Base-by-base conservation (phyloP, 2,888 invertebrate genomes). In the Creontiades dilutus region DNA sequence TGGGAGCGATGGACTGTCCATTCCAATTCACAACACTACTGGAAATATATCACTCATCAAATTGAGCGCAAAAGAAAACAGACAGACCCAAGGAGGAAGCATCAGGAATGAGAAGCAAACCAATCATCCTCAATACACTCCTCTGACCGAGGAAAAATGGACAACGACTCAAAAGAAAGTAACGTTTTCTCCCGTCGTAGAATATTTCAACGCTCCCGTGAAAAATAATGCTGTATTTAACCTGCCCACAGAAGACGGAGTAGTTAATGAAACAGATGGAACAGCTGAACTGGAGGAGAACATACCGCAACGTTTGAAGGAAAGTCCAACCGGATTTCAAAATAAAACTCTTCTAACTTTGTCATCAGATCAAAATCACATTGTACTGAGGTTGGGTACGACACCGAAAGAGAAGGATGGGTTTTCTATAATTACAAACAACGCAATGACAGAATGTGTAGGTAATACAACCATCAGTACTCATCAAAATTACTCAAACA, bases 101-200 rank as follows among this genome's bases (percentile, higher is more conserved):
- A 52, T 52, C 23, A 68, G 23, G 19, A 68, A 68, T 19, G 23
- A 9, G 16, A 68, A 27, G 5, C 68, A 68, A 13, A 68, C 23
- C 23, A 19, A 68, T 5, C n/a, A 68, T 68, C 23, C 19, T 68
- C 78, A 37, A 19, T 0, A 78, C 37, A 46, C 78, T 12, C 68
- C 68, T 23, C 12, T 27, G 68, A 68, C 23, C 5, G 23, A 7
- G 12, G 68, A 68, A 68, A 68, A 68, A 68, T 19, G 19, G 11
- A 68, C 68, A 23, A 23, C 68, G 12, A 68, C 68, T 11, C 57
- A 57, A 27, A 86, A 86, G 48, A 86, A 86, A 76, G 86, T 86
- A 11, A 86, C 75, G 11, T 86, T 86, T 75, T 68, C 86, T 16
- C 75, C 68, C 0, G 57, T 28, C n/a, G 75, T 86, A 16, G 19